phyloP scores from a whole-genome alignment of 1,140 invertebrate genomes.

The Cyphomyrmex costatus region DNA sequence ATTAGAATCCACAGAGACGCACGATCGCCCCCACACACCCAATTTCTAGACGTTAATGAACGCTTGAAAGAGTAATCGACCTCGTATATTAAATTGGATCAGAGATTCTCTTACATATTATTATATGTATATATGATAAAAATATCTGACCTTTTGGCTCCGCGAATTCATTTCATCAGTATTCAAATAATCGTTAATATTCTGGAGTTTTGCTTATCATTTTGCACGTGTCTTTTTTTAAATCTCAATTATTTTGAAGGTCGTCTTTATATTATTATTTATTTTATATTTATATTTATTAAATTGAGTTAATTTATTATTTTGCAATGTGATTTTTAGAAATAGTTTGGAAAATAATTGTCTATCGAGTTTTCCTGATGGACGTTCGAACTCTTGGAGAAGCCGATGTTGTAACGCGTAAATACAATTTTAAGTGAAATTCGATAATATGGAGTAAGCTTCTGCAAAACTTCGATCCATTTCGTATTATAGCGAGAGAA shows the following conservation, averaged over 20 bases:
- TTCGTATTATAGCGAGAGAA: not conserved
- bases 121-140: not conserved
- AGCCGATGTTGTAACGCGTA: not conserved
- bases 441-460: not conserved
- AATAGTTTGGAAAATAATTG: not conserved
- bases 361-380: not conserved
- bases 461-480: not conserved
- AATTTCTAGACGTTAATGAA: conserved; percentile 53
- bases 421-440: not conserved
- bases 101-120: conserved; percentile 9
- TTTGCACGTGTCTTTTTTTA: not conserved
- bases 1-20: conserved; percentile 18
- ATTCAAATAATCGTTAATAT: not conserved
- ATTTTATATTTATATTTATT: too few relatives aligned
- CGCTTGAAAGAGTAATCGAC: conserved; percentile 52
- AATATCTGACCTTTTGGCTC: conserved; percentile 20
- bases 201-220: not conserved
- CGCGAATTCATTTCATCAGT: not conserved
- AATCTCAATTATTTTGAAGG: not conserved
- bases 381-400: not conserved
- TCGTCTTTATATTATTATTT: not conserved
- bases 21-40: not conserved
- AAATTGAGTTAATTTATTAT: conserved; percentile 17
- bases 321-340: not conserved
- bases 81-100: conserved; percentile 27